Conservation (phyloP, 1,140 invertebrate species). For the Episyrphus balteatus region DNA sequence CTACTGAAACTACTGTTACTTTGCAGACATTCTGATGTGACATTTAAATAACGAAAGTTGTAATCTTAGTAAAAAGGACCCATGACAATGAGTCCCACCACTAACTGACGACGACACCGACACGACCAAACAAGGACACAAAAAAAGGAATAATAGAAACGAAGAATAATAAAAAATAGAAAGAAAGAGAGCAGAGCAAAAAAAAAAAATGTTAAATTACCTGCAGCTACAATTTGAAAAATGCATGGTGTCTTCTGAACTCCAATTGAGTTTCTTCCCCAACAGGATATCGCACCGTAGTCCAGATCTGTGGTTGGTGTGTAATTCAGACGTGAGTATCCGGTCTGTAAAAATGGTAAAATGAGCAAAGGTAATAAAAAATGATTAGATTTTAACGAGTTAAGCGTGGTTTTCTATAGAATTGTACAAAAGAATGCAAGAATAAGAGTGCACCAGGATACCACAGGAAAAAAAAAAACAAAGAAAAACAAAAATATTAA, state of each 20-base stretch:
- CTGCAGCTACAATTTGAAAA: constrained; percentile 66
- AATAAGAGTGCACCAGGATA: too few species aligned
- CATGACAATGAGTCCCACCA: not conserved
- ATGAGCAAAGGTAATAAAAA: too few species aligned
- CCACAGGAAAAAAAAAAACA: too few species aligned
- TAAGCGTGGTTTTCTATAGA: too few species aligned
- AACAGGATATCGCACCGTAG: constrained; percentile 78
- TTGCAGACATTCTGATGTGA: not conserved
- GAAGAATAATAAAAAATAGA: too few species aligned
- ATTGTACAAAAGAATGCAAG: too few species aligned
- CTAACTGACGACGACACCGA: too few species aligned
- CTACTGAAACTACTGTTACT: not conserved
- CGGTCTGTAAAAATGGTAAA: constrained; percentile 18
- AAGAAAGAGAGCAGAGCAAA: too few species aligned
- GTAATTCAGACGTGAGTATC: constrained; percentile 66
- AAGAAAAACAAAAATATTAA: too few species aligned
- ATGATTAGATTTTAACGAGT: too few species aligned
- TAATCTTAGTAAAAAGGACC: not conserved
- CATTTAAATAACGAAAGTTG: not conserved
- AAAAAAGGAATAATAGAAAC: too few species aligned
- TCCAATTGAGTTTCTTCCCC: constrained; percentile 70
- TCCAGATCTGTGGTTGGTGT: constrained; percentile 75
- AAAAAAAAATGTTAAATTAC: constrained; percentile 32
- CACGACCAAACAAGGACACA: too few species aligned
- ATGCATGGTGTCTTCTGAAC: constrained; percentile 72